A percentile compares a stretch with the other conserved stretches of the same genome.
Conservation (phyloP, 2,797 vertebrate genomes). For the Tiaroga cobitis region DNA sequence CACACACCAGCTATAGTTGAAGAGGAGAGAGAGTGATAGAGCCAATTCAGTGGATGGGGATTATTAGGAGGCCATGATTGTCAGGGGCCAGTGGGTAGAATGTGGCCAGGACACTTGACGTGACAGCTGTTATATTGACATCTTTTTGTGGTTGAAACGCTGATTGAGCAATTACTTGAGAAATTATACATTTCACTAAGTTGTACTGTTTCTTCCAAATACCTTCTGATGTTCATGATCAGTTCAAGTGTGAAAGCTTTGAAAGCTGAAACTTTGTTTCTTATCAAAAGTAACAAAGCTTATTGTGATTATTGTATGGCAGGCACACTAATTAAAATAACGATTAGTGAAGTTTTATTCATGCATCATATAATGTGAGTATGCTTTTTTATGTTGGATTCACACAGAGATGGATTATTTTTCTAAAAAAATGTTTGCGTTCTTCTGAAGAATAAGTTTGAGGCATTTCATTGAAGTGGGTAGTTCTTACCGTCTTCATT, state of each 20-base stretch:
- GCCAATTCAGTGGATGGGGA: no score
- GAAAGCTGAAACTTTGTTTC: background rate
- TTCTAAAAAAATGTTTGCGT: background rate
- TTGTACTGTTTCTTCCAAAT: background rate
- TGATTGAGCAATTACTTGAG: background rate
- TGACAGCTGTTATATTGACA: background rate
- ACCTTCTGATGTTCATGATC: background rate
- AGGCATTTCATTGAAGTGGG: background rate
- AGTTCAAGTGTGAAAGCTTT: background rate
- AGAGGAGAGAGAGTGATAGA: no score
- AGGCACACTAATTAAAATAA: background rate
- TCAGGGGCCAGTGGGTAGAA: no score
- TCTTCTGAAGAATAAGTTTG: background rate
- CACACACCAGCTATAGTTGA: no score
- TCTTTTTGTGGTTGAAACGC: background rate
- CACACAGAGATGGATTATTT: background rate
- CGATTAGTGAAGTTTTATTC: background rate
- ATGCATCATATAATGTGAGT: background rate
- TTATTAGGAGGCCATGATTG: no score
- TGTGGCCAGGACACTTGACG: no score
- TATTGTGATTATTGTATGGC: background rate
- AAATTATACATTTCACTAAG: background rate
- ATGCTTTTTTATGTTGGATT: no score
- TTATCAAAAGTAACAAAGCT: background rate
- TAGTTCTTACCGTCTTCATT: constrained; percentile 82